Evolutionary conservation across 2,113 vertebrate species (phyloP).

Genomic region (Hypocryptadius cinnamomeus): DNA sequence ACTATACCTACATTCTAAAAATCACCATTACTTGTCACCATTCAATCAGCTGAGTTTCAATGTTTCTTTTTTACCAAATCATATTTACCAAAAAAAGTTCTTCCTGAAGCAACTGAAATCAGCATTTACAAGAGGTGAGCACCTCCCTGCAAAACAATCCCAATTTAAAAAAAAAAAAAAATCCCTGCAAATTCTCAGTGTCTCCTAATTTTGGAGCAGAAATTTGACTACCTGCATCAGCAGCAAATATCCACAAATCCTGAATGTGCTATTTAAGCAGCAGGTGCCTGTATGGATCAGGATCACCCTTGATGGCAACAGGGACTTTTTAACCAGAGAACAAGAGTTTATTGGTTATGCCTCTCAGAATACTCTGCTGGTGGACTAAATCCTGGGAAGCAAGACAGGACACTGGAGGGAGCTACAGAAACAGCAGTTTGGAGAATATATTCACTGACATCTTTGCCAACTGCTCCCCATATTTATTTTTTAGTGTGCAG

Average conservation of each 20-base stretch:
- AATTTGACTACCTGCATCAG: background rate
- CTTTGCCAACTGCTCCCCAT: background rate
- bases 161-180: background rate
- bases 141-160: background rate
- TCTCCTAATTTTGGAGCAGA: background rate
- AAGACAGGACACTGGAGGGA: background rate
- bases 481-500: background rate
- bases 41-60: background rate
- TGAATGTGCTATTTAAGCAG: fast-evolving
- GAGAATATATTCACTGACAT: background rate
- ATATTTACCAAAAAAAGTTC: background rate
- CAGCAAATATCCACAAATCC: background rate
- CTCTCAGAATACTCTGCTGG: background rate
- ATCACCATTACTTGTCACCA: background rate
- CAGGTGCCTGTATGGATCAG: background rate
- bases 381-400: background rate
- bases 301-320: background rate
- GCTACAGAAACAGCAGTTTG: background rate
- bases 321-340: background rate
- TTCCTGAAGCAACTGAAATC: background rate
- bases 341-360: background rate
- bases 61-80: background rate
- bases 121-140: background rate
- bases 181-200: background rate
- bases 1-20: background rate